Percentiles rank a stretch among this genome's conserved stretches.
phyloP scores from a whole-genome alignment of 2,113 vertebrate genomes.

The Lepisosteus osseus region DNA sequence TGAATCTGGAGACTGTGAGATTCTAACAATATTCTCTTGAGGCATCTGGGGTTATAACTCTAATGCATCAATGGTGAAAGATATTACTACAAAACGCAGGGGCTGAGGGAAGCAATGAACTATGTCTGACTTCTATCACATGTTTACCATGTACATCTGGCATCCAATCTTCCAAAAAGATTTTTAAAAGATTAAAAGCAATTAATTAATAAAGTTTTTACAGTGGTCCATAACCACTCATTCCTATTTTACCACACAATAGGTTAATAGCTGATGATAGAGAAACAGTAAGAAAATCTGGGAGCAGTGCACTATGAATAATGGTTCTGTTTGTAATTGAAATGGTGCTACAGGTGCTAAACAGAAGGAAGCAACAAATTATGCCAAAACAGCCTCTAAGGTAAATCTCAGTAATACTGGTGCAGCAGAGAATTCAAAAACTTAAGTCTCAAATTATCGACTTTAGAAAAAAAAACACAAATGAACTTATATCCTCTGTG shows the following conservation, averaged over 20 bases:
- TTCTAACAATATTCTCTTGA: neutral
- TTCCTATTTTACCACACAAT: neutral
- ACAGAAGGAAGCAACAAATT: neutral
- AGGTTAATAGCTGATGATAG: neutral
- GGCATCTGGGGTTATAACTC: conserved; percentile 4
- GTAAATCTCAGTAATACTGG: neutral
- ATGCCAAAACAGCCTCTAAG: neutral
- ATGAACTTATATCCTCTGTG: neutral
- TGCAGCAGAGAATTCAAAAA: neutral
- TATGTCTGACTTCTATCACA: neutral
- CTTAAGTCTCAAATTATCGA: too few relatives aligned
- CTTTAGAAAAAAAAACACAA: neutral
- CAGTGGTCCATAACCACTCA: neutral
- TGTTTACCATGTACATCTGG: neutral
- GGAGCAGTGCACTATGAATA: too few relatives aligned
- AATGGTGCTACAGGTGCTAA: neutral
- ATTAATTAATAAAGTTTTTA: neutral
- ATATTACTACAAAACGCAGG: neutral
- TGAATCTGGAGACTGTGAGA: neutral
- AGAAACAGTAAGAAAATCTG: too few relatives aligned
- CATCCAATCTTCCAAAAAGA: neutral
- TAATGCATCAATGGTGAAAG: neutral
- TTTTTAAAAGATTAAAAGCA: neutral
- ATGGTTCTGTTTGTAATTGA: too few relatives aligned
- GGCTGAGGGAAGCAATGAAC: neutral